Evolutionary conservation across 1,140 invertebrate genomes (phyloP).

Genomic region (Orchestia grillus): DNA sequence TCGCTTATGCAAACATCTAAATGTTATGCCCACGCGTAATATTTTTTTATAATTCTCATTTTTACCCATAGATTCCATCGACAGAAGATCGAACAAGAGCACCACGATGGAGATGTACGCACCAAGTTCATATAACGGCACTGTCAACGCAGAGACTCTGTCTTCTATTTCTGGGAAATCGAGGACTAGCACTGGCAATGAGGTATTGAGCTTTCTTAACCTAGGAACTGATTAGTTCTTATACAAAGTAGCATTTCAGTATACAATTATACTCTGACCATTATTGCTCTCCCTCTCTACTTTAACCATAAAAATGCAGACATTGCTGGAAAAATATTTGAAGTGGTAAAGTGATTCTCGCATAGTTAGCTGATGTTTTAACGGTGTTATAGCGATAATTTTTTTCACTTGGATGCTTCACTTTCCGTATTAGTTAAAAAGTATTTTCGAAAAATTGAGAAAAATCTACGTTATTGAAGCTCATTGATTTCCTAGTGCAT

Average conservation of each 20-base stretch:
- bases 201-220: conserved; percentile 58
- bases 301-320: neutral
- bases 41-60: neutral
- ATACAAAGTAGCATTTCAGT: neutral
- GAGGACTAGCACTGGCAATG: conserved; percentile 62
- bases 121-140: conserved; percentile 92
- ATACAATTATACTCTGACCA: neutral
- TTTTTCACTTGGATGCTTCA: neutral
- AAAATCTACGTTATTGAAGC: neutral
- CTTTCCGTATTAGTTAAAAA: neutral
- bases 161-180: conserved; percentile 92
- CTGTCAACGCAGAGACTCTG: conserved; percentile 91
- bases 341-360: neutral
- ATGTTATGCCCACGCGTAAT: too few relatives aligned
- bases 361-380: neutral
- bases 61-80: conserved; percentile 69
- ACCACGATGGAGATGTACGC: conserved; percentile 96
- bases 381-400: neutral
- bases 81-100: conserved; percentile 83
- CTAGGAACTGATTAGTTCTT: neutral
- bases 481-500: neutral
- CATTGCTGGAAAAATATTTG: neutral
- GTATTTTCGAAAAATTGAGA: neutral
- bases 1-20: too few relatives aligned
- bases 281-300: neutral